Evolutionary conservation across 2,797 vertebrate genomes (phyloP).

Genomic region (Gymnodraco acuticeps): DNA sequence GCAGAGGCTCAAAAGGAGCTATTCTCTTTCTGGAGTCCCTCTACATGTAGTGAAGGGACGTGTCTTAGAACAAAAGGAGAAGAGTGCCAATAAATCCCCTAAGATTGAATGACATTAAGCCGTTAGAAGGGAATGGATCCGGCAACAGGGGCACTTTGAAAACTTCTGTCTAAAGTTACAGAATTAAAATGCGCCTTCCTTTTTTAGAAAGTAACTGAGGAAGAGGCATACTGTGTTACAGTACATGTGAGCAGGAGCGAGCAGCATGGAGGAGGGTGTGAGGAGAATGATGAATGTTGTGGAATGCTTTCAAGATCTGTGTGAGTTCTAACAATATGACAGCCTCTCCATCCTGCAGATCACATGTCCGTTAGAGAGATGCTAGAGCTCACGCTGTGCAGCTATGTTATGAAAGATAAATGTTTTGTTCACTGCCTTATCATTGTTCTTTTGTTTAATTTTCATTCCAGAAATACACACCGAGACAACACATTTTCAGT

Average conservation of each 20-base stretch:
- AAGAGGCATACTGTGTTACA: constrained; percentile 1
- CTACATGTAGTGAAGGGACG: constrained; percentile 70
- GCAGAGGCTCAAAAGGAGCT: constrained; percentile 65
- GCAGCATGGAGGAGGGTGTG: constrained; percentile 34
- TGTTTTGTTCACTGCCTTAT: not conserved
- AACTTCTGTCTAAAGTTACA: constrained; percentile 56
- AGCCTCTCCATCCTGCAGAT: constrained; percentile 47
- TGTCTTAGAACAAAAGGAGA: constrained; percentile 74
- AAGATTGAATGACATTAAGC: constrained; percentile 74
- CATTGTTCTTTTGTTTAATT: not conserved
- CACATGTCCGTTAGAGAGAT: constrained; percentile 26
- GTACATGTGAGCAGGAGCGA: constrained; percentile 25
- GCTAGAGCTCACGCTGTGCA: constrained; percentile 17
- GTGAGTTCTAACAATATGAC: constrained; percentile 36
- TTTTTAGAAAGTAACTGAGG: constrained; percentile 22
- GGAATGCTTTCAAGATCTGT: constrained; percentile 40
- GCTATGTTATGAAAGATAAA: constrained; percentile 24
- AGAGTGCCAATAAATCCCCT: constrained; percentile 72
- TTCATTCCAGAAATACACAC: not conserved
- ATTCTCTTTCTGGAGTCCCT: constrained; percentile 63
- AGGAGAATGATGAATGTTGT: constrained; percentile 41
- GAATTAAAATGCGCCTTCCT: constrained; percentile 31
- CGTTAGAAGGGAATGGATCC: constrained; percentile 64
- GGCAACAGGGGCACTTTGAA: constrained; percentile 65
- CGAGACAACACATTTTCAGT: not conserved